These are phyloP conservation scores for Pachyuromys duprasi DNA, from an alignment of 2,797 vertebrate species.

Conservation along the genomic window DNA sequence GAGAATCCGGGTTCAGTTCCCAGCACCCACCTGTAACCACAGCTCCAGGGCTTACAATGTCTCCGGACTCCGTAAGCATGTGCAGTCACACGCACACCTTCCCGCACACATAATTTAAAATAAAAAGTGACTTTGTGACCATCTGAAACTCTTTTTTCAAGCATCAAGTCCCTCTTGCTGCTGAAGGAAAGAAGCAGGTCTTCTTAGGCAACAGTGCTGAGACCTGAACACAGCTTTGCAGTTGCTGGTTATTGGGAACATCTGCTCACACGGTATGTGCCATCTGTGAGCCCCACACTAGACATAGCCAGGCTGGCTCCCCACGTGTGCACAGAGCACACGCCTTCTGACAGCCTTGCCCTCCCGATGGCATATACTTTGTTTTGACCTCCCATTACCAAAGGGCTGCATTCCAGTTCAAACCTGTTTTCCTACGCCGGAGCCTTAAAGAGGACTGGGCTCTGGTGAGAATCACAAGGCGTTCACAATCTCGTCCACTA, in stretches of 20 bases:
- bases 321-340: neutral
- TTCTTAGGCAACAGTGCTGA: neutral
- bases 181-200: neutral
- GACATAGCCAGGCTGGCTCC: slow-evolving; percentile 39
- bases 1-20: neutral
- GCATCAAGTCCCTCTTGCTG: neutral
- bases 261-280: neutral
- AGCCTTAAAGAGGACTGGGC: slow-evolving; percentile 27
- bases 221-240: neutral
- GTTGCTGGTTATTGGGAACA: neutral
- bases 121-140: neutral
- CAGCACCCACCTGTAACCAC: neutral
- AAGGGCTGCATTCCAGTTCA: slow-evolving; percentile 42
- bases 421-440: slow-evolving; percentile 40
- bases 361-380: neutral
- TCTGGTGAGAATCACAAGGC: slow-evolving; percentile 20
- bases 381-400: slow-evolving; percentile 30
- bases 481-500: slow-evolving; percentile 50
- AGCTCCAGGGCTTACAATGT: too few species aligned
- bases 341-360: neutral
- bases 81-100: neutral
- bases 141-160: neutral
- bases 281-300: neutral
- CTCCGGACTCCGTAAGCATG: too few species aligned
- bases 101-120: neutral